phyloP scores from a whole-genome alignment of 2,113 vertebrate species.

The Cyphomyrus discorhynchus region DNA sequence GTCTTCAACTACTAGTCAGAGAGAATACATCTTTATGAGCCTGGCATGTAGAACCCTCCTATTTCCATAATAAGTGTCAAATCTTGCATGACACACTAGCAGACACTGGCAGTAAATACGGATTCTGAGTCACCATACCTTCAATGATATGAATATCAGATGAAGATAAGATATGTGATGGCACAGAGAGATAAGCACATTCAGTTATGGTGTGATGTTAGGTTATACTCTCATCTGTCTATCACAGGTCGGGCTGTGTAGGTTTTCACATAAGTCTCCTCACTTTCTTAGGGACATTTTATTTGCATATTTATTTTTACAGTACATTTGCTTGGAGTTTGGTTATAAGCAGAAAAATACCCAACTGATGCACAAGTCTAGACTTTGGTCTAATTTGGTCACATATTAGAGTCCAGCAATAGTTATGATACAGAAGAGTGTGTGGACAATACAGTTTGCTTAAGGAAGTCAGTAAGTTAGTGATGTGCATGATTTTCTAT shows the following conservation, averaged over 20 bases:
- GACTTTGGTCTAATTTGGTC: neutral
- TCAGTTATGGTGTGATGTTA: neutral
- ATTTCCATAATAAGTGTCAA: conserved; percentile 1
- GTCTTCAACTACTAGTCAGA: neutral
- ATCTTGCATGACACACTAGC: neutral
- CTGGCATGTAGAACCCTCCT: neutral
- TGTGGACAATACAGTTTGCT: neutral
- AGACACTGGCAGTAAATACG: neutral
- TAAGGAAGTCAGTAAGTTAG: neutral
- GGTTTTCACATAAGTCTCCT: neutral
- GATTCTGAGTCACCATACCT: neutral
- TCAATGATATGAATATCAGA: neutral
- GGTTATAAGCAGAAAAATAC: neutral
- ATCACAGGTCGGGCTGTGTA: neutral
- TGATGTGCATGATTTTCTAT: neutral
- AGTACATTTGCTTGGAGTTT: neutral
- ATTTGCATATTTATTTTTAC: neutral
- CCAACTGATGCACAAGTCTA: neutral
- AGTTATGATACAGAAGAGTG: neutral
- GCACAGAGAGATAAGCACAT: neutral
- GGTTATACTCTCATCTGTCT: neutral
- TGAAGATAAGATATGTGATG: neutral
- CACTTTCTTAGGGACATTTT: neutral
- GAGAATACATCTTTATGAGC: neutral
- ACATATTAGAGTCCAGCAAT: neutral